A percentile compares a stretch with the other conserved stretches of the same genome.
phyloP scores from a whole-genome alignment of 2,888 invertebrate species.

The Tinea trinotella region DNA sequence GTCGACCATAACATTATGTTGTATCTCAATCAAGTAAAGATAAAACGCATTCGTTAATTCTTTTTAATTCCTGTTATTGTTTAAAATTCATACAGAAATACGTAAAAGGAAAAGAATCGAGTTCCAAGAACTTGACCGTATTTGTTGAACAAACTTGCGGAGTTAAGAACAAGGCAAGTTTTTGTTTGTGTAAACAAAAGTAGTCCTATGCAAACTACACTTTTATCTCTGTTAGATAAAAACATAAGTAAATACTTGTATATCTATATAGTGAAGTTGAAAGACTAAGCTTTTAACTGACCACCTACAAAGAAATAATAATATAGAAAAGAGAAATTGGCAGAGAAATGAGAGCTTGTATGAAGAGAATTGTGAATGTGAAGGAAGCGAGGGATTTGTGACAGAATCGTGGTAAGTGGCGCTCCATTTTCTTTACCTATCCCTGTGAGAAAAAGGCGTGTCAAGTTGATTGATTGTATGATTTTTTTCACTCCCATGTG shows the following conservation, averaged over 20 bases:
- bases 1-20: too few species aligned
- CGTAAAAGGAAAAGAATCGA: not conserved
- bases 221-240: not conserved
- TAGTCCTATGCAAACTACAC: not conserved
- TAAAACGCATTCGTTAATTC: too few species aligned
- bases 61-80: not conserved
- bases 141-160: not conserved
- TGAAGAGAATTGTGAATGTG: too few species aligned
- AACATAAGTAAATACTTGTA: not conserved
- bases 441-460: too few species aligned
- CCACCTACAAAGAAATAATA: not conserved
- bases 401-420: too few species aligned
- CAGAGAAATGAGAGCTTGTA: too few species aligned
- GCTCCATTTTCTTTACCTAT: too few species aligned
- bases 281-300: not conserved
- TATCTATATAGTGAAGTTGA: not conserved
- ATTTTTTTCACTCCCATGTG: too few species aligned
- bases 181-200: not conserved
- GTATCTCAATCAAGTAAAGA: too few species aligned
- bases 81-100: not conserved
- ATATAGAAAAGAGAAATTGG: too few species aligned
- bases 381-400: too few species aligned
- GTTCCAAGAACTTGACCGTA: constrained; percentile 2
- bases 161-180: not conserved
- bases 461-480: too few species aligned